Evolutionary conservation across 92 coral and sea anemone genomes (phyloP).

Genomic region (Parazoanthus swiftii): DNA sequence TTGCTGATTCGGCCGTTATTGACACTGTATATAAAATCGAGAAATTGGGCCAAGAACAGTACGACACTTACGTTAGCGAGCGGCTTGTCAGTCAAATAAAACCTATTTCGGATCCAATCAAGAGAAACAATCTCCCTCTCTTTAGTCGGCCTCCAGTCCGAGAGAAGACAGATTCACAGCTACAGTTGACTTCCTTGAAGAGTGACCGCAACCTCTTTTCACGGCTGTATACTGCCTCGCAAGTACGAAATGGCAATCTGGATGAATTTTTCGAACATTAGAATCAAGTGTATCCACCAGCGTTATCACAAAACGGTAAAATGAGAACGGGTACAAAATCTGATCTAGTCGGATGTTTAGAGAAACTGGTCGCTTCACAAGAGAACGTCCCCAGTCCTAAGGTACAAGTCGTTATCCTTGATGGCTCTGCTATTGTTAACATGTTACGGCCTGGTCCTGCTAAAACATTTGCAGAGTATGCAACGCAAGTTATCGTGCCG

Average conservation of each 20-base stretch:
- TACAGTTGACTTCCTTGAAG: conserved; percentile 39
- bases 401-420: conserved; percentile 44
- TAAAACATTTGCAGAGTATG: conserved; percentile 55
- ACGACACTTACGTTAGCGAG: conserved; percentile 41
- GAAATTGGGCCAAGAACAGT: conserved; percentile 37
- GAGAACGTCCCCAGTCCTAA: neutral
- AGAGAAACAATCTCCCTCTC: conserved; percentile 43
- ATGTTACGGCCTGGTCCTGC: conserved; percentile 52
- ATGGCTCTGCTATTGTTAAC: conserved; percentile 54
- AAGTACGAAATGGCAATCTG: conserved; percentile 25
- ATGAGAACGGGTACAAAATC: conserved; percentile 1
- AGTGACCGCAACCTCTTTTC: conserved; percentile 45
- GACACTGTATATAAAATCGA: conserved; percentile 26
- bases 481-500: conserved; percentile 42
- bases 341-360: conserved; percentile 29
- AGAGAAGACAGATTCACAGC: conserved; percentile 48
- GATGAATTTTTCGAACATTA: conserved; percentile 25
- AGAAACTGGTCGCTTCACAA: conserved; percentile 7
- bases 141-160: conserved; percentile 38
- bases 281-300: conserved; percentile 37
- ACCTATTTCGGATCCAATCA: conserved; percentile 46
- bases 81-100: conserved; percentile 43
- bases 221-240: conserved; percentile 8
- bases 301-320: conserved; percentile 33
- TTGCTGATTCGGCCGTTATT: conserved; percentile 33